These are phyloP conservation scores for Himalopsyche anomala DNA, from an alignment of 2,888 invertebrate genomes.

Conservation along the genomic window DNA sequence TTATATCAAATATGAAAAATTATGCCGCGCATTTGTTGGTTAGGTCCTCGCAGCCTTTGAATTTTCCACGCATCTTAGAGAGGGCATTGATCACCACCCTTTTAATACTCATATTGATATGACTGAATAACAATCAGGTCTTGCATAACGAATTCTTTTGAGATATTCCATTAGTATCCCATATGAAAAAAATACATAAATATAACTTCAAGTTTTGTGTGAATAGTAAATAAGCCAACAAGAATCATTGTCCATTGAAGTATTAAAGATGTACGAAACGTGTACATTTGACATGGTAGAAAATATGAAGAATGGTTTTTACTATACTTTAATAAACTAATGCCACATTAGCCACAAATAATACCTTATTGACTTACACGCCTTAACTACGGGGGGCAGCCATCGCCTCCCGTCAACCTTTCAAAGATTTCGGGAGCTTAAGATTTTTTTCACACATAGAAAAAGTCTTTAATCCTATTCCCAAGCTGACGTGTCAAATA, in stretches of 20 bases:
- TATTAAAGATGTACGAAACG: not conserved
- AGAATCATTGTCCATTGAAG: not conserved
- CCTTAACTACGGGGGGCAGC: not conserved
- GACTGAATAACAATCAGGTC: too few species aligned
- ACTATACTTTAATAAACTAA: constrained; percentile 1
- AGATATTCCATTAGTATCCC: too few species aligned
- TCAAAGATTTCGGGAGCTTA: not conserved
- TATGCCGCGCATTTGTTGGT: too few species aligned
- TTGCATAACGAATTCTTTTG: too few species aligned
- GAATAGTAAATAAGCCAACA: not conserved
- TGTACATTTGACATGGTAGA: not conserved
- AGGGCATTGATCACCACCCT: too few species aligned
- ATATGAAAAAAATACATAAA: too few species aligned
- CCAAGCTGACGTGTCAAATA: constrained; percentile 13
- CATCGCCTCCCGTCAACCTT: not conserved
- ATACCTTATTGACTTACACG: constrained; percentile 16
- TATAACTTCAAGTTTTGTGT: not conserved
- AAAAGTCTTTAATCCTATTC: constrained; percentile 19
- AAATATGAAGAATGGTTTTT: not conserved
- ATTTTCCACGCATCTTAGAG: too few species aligned
- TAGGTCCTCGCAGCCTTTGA: too few species aligned
- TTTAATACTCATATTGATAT: too few species aligned
- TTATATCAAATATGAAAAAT: too few species aligned
- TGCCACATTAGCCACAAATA: not conserved
- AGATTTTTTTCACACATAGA: not conserved